phyloP scores from a whole-genome alignment of 2,797 vertebrate genomes.

The Propithecus perrieri region DNA sequence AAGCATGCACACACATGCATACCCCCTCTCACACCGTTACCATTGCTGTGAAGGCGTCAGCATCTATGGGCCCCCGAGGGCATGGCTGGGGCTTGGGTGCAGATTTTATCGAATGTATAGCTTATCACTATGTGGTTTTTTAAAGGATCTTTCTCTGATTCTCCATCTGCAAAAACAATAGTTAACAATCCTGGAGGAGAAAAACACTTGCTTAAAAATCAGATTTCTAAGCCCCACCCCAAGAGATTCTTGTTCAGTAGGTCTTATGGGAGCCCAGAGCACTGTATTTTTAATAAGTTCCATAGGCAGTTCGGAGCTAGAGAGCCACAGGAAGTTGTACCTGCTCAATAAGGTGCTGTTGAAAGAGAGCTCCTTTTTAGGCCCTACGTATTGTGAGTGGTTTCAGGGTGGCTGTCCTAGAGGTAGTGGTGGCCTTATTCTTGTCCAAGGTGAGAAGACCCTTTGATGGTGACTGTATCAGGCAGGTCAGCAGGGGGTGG shows the following conservation, averaged over 20 bases:
- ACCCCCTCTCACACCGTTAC: neutral
- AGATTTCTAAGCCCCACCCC: neutral
- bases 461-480: neutral
- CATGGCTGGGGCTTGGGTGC: neutral
- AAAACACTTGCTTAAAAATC: neutral
- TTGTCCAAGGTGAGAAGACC: neutral
- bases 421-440: neutral
- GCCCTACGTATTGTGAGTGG: neutral
- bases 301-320: neutral
- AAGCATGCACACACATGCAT: rapidly evolving
- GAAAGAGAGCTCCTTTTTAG: neutral
- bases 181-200: neutral
- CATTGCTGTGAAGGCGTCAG: neutral
- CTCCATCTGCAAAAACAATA: neutral
- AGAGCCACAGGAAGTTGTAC: neutral
- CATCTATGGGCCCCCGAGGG: neutral
- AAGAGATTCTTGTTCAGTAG: neutral
- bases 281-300: neutral
- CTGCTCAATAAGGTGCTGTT: neutral
- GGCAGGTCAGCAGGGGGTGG: too few species aligned
- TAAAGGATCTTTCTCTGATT: neutral
- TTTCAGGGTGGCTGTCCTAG: neutral
- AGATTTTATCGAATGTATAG: neutral
- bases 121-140: neutral
- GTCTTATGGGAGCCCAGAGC: neutral